Base-by-base conservation (phyloP, 1,140 invertebrate genomes). In the Xylocopa sonorina region DNA sequence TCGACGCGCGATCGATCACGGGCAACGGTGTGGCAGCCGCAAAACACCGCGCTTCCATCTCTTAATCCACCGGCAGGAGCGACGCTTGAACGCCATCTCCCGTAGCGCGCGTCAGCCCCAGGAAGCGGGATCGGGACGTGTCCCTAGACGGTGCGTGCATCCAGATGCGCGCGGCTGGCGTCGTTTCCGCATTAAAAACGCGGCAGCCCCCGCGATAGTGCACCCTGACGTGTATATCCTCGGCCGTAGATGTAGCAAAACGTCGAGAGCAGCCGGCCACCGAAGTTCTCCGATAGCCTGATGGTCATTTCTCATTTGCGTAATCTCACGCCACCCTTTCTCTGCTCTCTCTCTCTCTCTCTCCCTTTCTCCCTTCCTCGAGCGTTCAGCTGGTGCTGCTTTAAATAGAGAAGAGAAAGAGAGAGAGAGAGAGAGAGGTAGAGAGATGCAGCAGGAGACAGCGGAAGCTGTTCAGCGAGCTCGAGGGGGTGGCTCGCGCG, bases 281-380 rank as follows among this genome's bases (percentile, higher is more conserved):
- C 75, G 80, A 90, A 89, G 87, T 90, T 88, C 87, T 89, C 89
- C 90, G 85, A 89, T 89, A 89, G 88, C 82, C 88, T 85, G 87
- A 89, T 90, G 91, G 90, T 91, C 91, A 91, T 92, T 92, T 92
- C 91, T 91, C 91, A 92, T 92, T 92, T 92, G 91, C 87, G 89
- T 92, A 92, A 92, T 92, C 91, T 92, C 82, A 83, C 71, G 85
- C 78, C 51, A 21, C 73, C 72, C 62, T 72, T n/a, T 67, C 34
- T 55, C n/a, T 24, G 58, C 72, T 32, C 29, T 12, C 50, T 66
- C 72, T 64, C 21, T 18, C 9, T 29, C 51, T 29, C n/a, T 76
- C 80, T 48, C 81, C 88, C 88, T 90, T 88, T 90, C 88, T n/a
- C 88, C 85, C 76, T 71, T 46, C 73, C 63, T 83, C 77, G 88